Evolutionary conservation across 2,113 vertebrate species (phyloP).

Genomic region (Otus sunia): DNA sequence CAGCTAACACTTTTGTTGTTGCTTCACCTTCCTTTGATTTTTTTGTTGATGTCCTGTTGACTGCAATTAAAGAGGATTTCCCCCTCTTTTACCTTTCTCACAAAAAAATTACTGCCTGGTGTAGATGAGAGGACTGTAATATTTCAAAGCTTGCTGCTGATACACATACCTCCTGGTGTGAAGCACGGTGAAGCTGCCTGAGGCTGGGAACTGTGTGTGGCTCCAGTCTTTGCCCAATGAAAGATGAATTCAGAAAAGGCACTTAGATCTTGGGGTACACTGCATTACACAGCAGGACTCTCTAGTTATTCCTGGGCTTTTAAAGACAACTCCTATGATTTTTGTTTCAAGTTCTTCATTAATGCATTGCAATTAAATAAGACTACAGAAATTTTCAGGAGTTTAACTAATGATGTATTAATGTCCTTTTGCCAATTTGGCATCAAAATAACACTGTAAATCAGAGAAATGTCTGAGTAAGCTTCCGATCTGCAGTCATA

Average conservation of each 20-base stretch:
- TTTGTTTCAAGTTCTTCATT: not conserved
- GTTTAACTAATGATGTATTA: not conserved
- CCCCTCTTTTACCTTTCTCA: not conserved
- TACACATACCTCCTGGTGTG: not conserved
- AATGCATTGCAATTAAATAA: not conserved
- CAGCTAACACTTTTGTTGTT: not conserved
- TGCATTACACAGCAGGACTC: not conserved
- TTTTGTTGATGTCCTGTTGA: not conserved
- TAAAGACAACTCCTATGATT: not conserved
- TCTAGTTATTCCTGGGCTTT: not conserved
- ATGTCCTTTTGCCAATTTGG: not conserved
- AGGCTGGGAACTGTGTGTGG: not conserved
- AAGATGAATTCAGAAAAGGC: not conserved
- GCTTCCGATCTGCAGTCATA: not conserved
- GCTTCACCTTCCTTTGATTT: not conserved
- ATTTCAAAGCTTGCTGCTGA: not conserved
- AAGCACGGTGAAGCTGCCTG: not conserved
- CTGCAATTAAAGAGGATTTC: not conserved
- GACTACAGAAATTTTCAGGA: not conserved
- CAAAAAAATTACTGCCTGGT: not conserved
- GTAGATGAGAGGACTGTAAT: not conserved
- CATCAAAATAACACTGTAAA: not conserved
- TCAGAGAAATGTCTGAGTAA: not conserved
- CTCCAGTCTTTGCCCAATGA: not conserved
- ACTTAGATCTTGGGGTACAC: not conserved